Percentiles rank a stretch among this genome's conserved stretches.
Conservation (phyloP, 2,797 vertebrate genomes). For the Diplodus puntazzo region DNA sequence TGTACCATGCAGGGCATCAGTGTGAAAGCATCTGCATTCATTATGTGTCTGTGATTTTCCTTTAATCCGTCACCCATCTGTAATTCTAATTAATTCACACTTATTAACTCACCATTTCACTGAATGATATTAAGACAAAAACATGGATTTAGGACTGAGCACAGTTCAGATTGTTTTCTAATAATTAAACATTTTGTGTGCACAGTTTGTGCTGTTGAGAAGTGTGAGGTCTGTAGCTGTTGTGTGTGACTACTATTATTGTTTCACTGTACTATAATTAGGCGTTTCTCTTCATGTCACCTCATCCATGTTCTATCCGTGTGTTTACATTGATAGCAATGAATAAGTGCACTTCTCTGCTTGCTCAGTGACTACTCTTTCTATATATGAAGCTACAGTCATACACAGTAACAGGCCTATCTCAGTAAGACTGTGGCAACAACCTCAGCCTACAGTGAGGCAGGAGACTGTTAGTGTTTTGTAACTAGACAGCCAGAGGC, state of each 20-base stretch:
- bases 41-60: not conserved
- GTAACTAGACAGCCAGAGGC: slow-evolving; percentile 6
- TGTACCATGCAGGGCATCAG: not conserved
- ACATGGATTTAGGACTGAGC: not conserved
- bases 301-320: not conserved
- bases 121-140: not conserved
- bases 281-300: not conserved
- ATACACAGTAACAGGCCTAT: not conserved
- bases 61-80: too few species aligned
- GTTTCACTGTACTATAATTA: not conserved
- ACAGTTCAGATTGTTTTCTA: not conserved
- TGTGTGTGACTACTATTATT: not conserved
- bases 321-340: not conserved
- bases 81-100: not conserved
- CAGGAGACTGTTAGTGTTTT: slow-evolving; percentile 17
- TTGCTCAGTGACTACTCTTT: not conserved
- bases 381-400: not conserved
- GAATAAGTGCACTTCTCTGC: too few species aligned
- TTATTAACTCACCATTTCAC: not conserved
- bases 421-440: not conserved
- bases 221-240: too few species aligned
- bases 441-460: not conserved
- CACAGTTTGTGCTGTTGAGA: too few species aligned
- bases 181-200: not conserved
- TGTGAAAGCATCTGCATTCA: not conserved